Conservation (phyloP, 2,113 vertebrate species). For the Megaptera novaeangliae region DNA sequence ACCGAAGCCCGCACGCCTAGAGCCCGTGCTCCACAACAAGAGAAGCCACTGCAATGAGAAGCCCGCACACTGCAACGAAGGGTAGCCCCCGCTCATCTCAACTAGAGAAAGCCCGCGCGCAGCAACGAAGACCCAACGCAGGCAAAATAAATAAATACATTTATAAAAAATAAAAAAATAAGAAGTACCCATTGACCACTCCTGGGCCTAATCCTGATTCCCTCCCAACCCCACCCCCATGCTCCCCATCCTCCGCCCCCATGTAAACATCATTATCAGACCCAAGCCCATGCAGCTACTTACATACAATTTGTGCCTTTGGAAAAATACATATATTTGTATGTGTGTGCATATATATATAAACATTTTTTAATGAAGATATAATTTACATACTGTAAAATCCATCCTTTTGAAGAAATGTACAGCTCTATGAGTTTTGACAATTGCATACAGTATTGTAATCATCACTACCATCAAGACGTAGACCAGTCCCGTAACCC, state of each 20-base stretch:
- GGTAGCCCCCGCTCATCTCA: no score
- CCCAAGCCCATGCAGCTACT: neutral
- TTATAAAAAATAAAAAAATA: no score
- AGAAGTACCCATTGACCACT: neutral
- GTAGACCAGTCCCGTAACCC: neutral
- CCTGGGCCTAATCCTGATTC: neutral
- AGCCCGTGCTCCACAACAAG: no score
- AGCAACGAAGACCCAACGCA: no score
- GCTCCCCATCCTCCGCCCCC: neutral
- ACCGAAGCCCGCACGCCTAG: accelerated
- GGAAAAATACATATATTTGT: neutral
- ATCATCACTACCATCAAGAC: neutral
- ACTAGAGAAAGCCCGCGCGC: accelerated
- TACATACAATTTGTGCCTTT: neutral
- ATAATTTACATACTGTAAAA: neutral
- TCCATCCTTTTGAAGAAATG: neutral
- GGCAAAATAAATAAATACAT: no score
- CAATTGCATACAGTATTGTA: neutral
- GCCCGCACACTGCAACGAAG: no score
- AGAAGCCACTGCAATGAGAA: no score
- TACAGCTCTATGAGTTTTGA: neutral
- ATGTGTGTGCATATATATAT: neutral
- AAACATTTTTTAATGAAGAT: neutral
- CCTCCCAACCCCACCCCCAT: accelerated
- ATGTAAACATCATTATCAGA: neutral